phyloP scores from a whole-genome alignment of 2,797 vertebrate species.

The Sylvilagus floridanus region DNA sequence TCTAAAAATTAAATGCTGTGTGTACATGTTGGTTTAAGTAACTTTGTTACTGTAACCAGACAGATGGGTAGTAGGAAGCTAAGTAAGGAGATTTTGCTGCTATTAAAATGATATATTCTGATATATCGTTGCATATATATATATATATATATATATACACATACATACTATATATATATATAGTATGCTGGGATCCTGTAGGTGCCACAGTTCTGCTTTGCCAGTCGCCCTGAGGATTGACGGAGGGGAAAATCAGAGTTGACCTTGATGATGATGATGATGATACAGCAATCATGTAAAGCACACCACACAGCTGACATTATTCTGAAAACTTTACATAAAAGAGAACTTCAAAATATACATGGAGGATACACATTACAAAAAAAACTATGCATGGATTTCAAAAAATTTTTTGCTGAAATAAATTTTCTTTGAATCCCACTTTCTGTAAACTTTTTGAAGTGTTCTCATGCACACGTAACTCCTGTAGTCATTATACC shows the following conservation, averaged over 20 bases:
- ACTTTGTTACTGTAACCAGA: background rate
- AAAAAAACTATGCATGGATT: too few species aligned
- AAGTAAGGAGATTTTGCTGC: background rate
- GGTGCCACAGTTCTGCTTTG: background rate
- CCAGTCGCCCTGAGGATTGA: background rate
- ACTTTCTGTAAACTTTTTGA: too few species aligned
- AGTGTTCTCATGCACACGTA: background rate
- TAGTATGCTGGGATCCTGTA: too few species aligned
- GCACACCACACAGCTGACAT: background rate
- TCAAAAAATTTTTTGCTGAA: too few species aligned
- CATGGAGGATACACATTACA: too few species aligned
- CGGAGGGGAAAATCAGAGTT: background rate
- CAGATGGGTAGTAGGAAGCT: background rate
- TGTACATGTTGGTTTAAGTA: conserved; percentile 4
- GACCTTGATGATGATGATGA: background rate
- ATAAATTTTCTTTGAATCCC: too few species aligned
- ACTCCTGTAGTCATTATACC: background rate
- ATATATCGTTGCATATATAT: too few species aligned
- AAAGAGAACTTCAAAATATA: too few species aligned
- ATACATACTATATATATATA: too few species aligned
- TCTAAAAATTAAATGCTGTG: background rate
- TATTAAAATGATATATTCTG: background rate
- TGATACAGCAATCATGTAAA: background rate
- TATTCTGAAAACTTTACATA: background rate
- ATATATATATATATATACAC: too few species aligned